phyloP scores from a whole-genome alignment of 2,888 invertebrate species.

The Amphipyra berbera region DNA sequence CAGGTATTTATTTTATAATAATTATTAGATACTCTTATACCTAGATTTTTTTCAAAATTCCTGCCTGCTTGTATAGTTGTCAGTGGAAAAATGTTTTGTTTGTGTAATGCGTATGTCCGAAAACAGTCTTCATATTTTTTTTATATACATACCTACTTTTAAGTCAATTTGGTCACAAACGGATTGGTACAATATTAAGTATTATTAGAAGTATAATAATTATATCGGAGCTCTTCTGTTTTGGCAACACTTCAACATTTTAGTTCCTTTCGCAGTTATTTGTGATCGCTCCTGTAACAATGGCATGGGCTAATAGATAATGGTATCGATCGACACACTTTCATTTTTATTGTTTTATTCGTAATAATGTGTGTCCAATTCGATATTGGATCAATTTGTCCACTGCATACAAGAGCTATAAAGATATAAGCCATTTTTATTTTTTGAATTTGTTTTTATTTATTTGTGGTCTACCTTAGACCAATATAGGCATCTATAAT shows the following conservation, averaged over 20 bases:
- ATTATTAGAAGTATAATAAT: constrained; percentile 54
- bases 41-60: constrained; percentile 2
- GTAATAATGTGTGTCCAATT: constrained; percentile 7
- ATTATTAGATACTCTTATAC: too few relatives aligned
- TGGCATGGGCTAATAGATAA: not conserved
- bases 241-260: constrained; percentile 29
- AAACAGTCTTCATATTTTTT: not conserved
- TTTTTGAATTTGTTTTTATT: constrained; percentile 36
- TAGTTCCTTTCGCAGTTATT: constrained; percentile 31
- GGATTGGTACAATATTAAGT: constrained; percentile 47
- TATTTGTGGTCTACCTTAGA: constrained; percentile 28
- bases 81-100: not conserved
- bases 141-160: constrained; percentile 8
- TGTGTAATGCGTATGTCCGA: not conserved
- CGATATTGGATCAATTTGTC: constrained; percentile 19
- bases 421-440: constrained; percentile 16
- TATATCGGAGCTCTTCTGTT: constrained; percentile 20
- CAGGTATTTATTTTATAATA: too few relatives aligned
- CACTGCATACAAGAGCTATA: constrained; percentile 9
- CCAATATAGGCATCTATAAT: constrained; percentile 10
- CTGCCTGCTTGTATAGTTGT: not conserved
- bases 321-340: constrained; percentile 4
- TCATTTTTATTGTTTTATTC: constrained; percentile 10
- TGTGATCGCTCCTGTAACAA: constrained; percentile 31
- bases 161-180: constrained; percentile 59